Evolutionary conservation across 2,797 vertebrate genomes (phyloP).

Genomic region (Oreortyx pictus): DNA sequence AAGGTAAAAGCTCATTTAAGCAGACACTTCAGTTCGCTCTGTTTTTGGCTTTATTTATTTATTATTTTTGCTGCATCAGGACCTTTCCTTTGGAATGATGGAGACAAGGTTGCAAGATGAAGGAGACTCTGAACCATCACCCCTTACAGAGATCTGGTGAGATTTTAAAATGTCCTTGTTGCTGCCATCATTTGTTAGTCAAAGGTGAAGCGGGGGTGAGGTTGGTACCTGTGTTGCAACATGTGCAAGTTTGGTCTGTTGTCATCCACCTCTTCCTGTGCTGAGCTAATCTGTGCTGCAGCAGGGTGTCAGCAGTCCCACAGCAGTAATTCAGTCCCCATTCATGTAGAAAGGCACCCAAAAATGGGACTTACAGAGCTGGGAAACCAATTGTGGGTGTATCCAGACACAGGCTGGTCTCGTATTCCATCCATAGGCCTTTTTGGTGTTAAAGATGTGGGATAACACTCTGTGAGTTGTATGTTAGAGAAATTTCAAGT

Average conservation of each 20-base stretch:
- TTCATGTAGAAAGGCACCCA: not conserved
- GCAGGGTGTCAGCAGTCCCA: not conserved
- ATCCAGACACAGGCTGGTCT: rapidly evolving
- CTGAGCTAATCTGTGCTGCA: rapidly evolving
- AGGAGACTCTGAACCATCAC: not conserved
- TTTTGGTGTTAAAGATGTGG: not conserved
- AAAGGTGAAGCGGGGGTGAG: not conserved
- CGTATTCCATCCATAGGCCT: rapidly evolving
- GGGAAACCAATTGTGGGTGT: not conserved
- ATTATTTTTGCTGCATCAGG: not conserved
- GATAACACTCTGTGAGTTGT: not conserved
- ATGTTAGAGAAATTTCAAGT: rapidly evolving
- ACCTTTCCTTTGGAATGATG: not conserved
- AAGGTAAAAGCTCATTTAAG: not conserved
- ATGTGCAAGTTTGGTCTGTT: not conserved
- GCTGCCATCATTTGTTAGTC: not conserved
- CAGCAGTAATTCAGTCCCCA: not conserved
- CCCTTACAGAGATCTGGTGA: not conserved
- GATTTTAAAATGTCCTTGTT: not conserved
- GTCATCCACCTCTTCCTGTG: not conserved
- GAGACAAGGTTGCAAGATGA: not conserved
- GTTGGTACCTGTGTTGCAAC: not conserved
- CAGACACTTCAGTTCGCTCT: rapidly evolving
- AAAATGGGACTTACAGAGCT: rapidly evolving
- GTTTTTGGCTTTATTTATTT: not conserved